Evolutionary conservation across 2,888 invertebrate genomes (phyloP).

Genomic region (Elaeidobius kamerunicus): DNA sequence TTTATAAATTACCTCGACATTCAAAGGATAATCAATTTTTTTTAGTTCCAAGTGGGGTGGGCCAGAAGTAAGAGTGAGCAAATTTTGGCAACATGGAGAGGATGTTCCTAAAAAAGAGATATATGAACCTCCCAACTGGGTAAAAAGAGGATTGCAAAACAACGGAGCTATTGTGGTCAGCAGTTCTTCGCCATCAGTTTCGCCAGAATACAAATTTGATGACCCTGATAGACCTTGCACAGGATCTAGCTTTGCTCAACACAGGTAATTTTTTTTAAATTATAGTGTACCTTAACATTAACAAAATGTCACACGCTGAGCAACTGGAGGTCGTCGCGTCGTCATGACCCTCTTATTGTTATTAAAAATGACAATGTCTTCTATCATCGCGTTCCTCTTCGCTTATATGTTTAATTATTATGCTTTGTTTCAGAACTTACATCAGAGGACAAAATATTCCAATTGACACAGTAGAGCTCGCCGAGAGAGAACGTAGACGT

Average conservation of each 20-base stretch:
- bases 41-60: conserved; percentile 70
- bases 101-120: conserved; percentile 30
- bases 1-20: no score
- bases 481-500: conserved; percentile 77
- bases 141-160: conserved; percentile 52
- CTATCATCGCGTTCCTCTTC: no score
- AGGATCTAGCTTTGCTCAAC: conserved; percentile 42
- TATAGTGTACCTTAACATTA: no score
- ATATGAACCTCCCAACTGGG: conserved; percentile 53
- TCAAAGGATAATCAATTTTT: no score
- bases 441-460: conserved; percentile 85
- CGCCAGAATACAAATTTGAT: conserved; percentile 47
- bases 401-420: no score
- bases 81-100: conserved; percentile 61
- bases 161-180: conserved; percentile 52
- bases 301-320: no score
- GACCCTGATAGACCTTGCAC: conserved; percentile 47
- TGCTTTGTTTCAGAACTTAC: conserved; percentile 55
- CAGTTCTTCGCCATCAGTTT: conserved; percentile 49
- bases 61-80: conserved; percentile 63
- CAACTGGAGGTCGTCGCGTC: no score
- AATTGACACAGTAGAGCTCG: conserved; percentile 73
- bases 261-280: conserved; percentile 38
- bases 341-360: no score
- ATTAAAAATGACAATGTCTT: no score